Evolutionary conservation across 2,888 invertebrate species (phyloP), one percentile per base, ranked within the genome.

Genomic region (Parnassius glacialis): DNA sequence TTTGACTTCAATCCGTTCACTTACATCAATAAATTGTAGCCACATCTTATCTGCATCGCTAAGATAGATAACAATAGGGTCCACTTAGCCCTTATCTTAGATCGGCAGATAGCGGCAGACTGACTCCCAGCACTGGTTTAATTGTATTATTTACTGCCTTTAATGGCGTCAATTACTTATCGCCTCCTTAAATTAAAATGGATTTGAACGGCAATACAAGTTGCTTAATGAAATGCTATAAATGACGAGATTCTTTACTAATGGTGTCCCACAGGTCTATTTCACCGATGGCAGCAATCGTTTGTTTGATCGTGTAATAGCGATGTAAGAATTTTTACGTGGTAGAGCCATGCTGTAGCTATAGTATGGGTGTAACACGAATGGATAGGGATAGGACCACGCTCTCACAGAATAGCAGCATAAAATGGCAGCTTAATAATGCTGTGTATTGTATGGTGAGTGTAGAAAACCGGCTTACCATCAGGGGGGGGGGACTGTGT

Each of bases 31-130:
- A 66, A 61, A 66, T 59, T 45, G 55, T 47, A 45, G 48, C 63
- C 44, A n/a, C 54, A 63, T 63, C 65, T 65, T 62, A 68, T 68
- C 68, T 58, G 25, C 52, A 63, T 65, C 67, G 45, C 45, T 45
- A 45, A 44, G 44, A 47, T 66, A 66, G 51, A 58, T 67, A 65
- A 69, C 68, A 69, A 67, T 66, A 52, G 59, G 61, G 52, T 57
- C 68, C 69, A 70, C 69, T 68, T 65, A 66, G 57, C 52, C 20
- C 54, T 57, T 67, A 69, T 67, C 66, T 61, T n/a, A 56, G 63
- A 65, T 66, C 64, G 47, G 16, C 53, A 16, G 67, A 62, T 64
- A 65, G 62, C 34, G 61, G 10, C 51, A 53, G 47, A 62, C 34
- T 60, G 59, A 65, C 62, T 60, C 44, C 45, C 52, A 48, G 44